A percentile compares a stretch with the other conserved stretches of the same genome.
phyloP scores from a whole-genome alignment of 1,140 invertebrate genomes.

The Heterodera carotae region DNA sequence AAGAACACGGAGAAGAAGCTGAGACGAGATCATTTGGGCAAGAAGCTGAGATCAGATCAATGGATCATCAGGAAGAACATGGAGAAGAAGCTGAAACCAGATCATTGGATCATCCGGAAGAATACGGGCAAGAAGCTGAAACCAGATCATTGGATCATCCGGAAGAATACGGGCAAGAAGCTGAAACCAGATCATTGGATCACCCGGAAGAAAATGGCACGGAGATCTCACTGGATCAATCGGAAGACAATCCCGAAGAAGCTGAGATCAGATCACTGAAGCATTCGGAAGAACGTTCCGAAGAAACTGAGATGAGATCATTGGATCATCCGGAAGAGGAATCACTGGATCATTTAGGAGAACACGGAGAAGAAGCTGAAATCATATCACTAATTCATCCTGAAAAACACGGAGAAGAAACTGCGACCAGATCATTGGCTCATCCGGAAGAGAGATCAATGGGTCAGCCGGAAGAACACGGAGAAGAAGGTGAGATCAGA shows the following conservation, averaged over 20 bases:
- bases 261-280: background rate
- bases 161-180: constrained; percentile 4
- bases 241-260: background rate
- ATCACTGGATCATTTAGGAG: background rate
- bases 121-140: constrained; percentile 10
- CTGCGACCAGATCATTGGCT: background rate
- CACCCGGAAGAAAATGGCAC: background rate
- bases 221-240: background rate
- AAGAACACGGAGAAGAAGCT: constrained; percentile 14
- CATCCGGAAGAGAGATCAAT: background rate
- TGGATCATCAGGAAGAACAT: background rate
- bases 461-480: background rate
- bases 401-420: background rate
- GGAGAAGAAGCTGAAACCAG: background rate
- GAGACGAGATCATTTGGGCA: background rate
- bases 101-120: background rate
- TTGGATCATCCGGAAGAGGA: background rate
- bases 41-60: constrained; percentile 7
- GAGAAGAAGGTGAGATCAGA: background rate
- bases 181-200: background rate
- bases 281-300: background rate
- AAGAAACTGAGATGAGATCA: constrained; percentile 9
- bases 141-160: background rate
- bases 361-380: background rate
- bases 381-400: background rate